Evolutionary conservation across 2,797 vertebrate genomes (phyloP), one percentile per base, ranked within the genome.

Genomic region (Poeciliopsis paucimaculata): DNA sequence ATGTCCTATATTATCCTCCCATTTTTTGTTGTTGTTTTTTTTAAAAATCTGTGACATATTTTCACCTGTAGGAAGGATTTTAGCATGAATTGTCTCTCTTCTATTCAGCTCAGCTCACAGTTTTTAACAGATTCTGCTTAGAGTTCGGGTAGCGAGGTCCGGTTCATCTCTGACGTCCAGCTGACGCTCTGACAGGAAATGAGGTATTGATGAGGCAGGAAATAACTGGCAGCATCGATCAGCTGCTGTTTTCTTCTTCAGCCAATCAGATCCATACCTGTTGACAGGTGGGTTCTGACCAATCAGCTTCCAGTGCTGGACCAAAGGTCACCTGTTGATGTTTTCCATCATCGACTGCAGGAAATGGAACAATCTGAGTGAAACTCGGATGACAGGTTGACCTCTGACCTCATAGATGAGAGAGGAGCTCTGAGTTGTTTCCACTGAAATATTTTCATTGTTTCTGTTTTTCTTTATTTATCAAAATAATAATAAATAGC

Each of bases 181-280:
- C 51, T 26, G 3, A 28, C 11, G 10, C 26, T 28, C 57, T 34
- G 57, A 62, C 28, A 62, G 57, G 28, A 62, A 62, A 62, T 62
- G 28, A 62, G n/a, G n/a, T 28, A 62, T 62, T 16, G 57, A 31
- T 26, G 53, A 55, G 26, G 26, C 26, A 11, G 20, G 53, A 51
- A 62, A 34, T 16, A 34, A 31, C 28, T 34, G 23, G 26, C 57
- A 28, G 55, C 18, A 62, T 62, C n/a, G 60, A 34, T 18, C 60
- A 16, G 60, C n/a, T 34, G 31, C 16, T 34, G 12, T n/a, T n/a
- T 62, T 31, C 55, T 28, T 28, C 26, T 31, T 13, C 28, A 1
- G 31, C 60, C 60, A 62, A 26, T 68, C 66, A 70, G 66, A 70
- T 26, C 64, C 36, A 68, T 41, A 70, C 66, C 66, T 41, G 66